Base-by-base conservation (phyloP, 2,888 invertebrate genomes). In the Spatulosminthurus flaviceps region DNA sequence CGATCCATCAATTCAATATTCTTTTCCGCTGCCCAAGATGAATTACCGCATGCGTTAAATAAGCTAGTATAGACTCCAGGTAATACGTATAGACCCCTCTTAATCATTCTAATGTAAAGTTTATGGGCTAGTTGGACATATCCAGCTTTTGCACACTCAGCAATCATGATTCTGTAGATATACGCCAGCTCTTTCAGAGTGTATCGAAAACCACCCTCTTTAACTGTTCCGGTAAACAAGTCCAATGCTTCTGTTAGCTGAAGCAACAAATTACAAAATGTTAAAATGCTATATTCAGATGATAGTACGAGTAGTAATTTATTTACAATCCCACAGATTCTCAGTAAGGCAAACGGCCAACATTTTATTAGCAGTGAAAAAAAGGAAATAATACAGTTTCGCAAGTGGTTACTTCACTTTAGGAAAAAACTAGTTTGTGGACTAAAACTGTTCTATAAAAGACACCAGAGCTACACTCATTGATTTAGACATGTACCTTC, bases 1-100 rank as follows among this genome's bases (percentile, higher is more conserved):
- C 91, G 88, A 26, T 88, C 89, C 0, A 95, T 93, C 87, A 91
- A 90, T 75, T 90, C 89, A 60, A 96, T 87, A 0, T 94, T 95
- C 87, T 93, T 91, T 67, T 88, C 87, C 1, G 89, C 88, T 88
- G 91, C 91, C 81, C 86, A 86, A 0, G 93, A 93, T 79, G 93
- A 93, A 87, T 94, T 94, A 0, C 95, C 92, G 88, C 96, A 97
- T 0, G 95, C 93, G 88, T 95, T 94, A 87, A 98, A 94, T 34
- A 98, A 89, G 80, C 93, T 93, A 0, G 95, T 95, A 86, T 95
- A 95, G 0, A 93, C 93, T 22, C 93, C 92, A 0, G 90, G 91
- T 29, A 92, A 92, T 0, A 92, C 91, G 82, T 89, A 89, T 0
- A 95, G 87, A 0, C 91, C 92, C 64, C 92, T 89, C 86, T 92